Conservation (phyloP, 30 jellyfish, hydroid and myxozoan genomes). For the Turritopsis dohrnii region DNA sequence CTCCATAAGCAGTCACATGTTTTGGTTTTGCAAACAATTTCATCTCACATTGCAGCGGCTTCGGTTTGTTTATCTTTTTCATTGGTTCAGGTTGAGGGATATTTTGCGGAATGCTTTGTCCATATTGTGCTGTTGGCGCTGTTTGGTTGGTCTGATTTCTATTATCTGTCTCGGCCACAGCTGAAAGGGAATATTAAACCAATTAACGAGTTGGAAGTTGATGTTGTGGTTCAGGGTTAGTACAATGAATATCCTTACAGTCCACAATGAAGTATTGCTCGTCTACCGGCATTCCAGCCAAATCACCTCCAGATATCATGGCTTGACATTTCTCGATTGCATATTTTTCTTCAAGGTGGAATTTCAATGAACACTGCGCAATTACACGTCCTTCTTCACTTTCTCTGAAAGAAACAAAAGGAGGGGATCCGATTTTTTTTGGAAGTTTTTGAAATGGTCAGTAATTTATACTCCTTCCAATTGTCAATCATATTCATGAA, state of each 20-base stretch:
- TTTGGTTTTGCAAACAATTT: neutral
- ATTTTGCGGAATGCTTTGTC: neutral
- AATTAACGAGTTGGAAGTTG: neutral
- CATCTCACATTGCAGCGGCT: neutral
- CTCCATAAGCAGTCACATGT: neutral
- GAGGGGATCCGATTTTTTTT: neutral
- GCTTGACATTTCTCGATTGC: constrained; percentile 39
- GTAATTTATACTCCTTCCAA: neutral
- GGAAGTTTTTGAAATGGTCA: neutral
- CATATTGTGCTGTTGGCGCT: neutral
- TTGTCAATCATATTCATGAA: neutral
- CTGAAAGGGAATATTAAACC: neutral
- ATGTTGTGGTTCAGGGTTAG: neutral
- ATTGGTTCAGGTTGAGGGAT: constrained; percentile 16
- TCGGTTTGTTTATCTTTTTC: neutral
- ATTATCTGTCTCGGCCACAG: neutral
- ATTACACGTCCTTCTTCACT: constrained; percentile 31
- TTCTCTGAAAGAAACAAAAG: constrained; percentile 6
- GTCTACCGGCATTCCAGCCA: constrained; percentile 41
- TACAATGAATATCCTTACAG: constrained; percentile 13
- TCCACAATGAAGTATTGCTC: constrained; percentile 18
- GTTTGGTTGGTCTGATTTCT: neutral
- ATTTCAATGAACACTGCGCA: constrained; percentile 4
- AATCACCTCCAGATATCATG: constrained; percentile 28
- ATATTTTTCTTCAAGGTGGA: constrained; percentile 19